phyloP scores from a whole-genome alignment of 2,888 invertebrate species.

The Drosophila cognata region DNA sequence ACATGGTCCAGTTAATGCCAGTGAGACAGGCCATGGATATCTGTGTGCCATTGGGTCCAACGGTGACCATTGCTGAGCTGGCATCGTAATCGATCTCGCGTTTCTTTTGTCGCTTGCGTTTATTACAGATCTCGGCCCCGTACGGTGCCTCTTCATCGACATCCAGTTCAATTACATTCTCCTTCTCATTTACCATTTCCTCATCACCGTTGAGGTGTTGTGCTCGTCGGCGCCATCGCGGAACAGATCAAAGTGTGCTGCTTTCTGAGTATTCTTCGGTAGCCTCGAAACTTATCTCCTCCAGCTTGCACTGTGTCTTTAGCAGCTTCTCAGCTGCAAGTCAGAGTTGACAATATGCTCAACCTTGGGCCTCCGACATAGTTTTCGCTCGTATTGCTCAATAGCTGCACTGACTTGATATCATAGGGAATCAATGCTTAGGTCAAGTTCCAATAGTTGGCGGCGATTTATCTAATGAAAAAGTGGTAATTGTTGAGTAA shows the following conservation, averaged over 20 bases:
- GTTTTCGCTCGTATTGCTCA: constrained; percentile 35
- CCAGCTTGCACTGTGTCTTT: constrained; percentile 14
- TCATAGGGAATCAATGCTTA: constrained; percentile 59
- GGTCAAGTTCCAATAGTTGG: constrained; percentile 60
- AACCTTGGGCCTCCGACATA: constrained; percentile 16
- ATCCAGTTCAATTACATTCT: constrained; percentile 20
- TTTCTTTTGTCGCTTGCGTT: constrained; percentile 49
- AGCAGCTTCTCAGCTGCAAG: constrained; percentile 65
- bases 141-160: constrained; percentile 63
- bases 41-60: constrained; percentile 84
- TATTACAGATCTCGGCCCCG: constrained; percentile 2
- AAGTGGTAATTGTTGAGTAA: background rate
- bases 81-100: constrained; percentile 56
- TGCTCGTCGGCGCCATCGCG: constrained; percentile 49
- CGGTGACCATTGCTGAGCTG: constrained; percentile 58
- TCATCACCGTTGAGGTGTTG: constrained; percentile 53
- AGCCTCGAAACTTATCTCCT: constrained; percentile 2
- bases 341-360: constrained; percentile 53
- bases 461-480: constrained; percentile 55
- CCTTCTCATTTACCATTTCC: constrained; percentile 4
- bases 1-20: constrained; percentile 86
- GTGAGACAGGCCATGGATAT: constrained; percentile 82
- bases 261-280: constrained; percentile 10
- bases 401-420: constrained; percentile 43
- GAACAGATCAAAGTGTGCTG: constrained; percentile 39